Evolutionary conservation across 2,797 vertebrate species (phyloP).

Genomic region (Pachyuromys duprasi): DNA sequence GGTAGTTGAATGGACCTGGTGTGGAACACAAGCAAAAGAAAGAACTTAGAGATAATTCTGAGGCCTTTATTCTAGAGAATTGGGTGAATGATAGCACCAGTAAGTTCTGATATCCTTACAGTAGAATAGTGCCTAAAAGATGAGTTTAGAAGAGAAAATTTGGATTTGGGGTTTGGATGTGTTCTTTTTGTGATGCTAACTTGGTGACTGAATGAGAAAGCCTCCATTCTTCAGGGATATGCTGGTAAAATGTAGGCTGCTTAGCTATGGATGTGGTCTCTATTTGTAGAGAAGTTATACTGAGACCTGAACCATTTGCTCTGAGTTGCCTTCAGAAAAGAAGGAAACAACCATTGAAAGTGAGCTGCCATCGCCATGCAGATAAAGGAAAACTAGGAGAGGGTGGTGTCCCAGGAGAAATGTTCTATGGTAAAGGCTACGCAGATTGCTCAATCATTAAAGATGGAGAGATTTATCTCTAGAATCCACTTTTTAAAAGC

Average conservation of each 20-base stretch:
- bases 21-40: background rate
- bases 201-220: background rate
- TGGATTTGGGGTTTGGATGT: background rate
- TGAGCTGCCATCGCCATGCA: background rate
- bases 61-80: slow-evolving; percentile 2
- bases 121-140: background rate
- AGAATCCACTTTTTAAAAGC: background rate
- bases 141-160: background rate
- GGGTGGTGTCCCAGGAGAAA: background rate
- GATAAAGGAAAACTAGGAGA: background rate
- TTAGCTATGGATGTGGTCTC: background rate
- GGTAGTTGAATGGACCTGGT: background rate
- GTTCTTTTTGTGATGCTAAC: background rate
- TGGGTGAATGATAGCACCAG: background rate
- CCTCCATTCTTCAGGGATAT: background rate
- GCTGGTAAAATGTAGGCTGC: background rate
- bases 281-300: background rate
- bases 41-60: background rate
- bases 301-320: background rate
- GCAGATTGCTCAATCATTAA: background rate
- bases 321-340: background rate
- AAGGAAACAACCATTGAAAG: background rate
- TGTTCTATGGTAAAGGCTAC: background rate
- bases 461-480: background rate
- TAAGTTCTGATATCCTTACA: background rate